phyloP scores from a whole-genome alignment of 2,113 vertebrate genomes.

The Prinia subflava region DNA sequence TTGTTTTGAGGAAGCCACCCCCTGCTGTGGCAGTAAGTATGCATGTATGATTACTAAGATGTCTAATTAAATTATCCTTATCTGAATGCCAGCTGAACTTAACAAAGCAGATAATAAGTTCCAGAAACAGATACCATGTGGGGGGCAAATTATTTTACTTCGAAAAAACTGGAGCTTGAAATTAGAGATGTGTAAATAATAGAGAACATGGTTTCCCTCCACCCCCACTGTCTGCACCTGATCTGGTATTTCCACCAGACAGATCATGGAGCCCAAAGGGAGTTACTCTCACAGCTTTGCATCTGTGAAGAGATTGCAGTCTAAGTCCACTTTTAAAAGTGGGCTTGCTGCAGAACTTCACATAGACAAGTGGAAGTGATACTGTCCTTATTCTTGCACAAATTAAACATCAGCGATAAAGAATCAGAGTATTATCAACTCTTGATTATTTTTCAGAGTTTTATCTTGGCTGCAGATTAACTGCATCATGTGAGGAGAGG shows the following conservation, averaged over 20 bases:
- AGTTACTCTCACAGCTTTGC: not conserved
- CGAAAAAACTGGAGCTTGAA: slow-evolving; percentile 71
- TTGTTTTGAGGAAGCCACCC: slow-evolving; percentile 52
- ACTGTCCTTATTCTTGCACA: not conserved
- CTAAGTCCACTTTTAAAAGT: not conserved
- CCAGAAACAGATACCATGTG: slow-evolving; percentile 76
- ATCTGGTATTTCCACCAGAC: not conserved
- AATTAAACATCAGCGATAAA: not conserved
- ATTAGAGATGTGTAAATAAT: slow-evolving; percentile 72
- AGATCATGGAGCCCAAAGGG: not conserved
- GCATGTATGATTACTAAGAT: slow-evolving; percentile 69
- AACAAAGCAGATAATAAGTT: slow-evolving; percentile 81
- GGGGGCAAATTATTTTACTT: slow-evolving; percentile 75
- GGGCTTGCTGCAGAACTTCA: not conserved
- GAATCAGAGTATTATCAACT: not conserved
- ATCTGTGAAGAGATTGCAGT: not conserved
- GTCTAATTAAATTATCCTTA: slow-evolving; percentile 81
- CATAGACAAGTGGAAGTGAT: not conserved
- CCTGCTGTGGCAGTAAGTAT: slow-evolving; percentile 66
- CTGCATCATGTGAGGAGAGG: not conserved
- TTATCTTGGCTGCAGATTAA: not conserved
- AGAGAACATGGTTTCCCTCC: slow-evolving; percentile 61
- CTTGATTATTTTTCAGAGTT: not conserved
- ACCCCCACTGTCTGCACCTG: slow-evolving; percentile 51
- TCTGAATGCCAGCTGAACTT: slow-evolving; percentile 78